A percentile compares a stretch with the other conserved stretches of the same genome.
These are phyloP conservation scores for Sula dactylatra DNA, from an alignment of 2,113 vertebrate species.

Conservation along the genomic window DNA sequence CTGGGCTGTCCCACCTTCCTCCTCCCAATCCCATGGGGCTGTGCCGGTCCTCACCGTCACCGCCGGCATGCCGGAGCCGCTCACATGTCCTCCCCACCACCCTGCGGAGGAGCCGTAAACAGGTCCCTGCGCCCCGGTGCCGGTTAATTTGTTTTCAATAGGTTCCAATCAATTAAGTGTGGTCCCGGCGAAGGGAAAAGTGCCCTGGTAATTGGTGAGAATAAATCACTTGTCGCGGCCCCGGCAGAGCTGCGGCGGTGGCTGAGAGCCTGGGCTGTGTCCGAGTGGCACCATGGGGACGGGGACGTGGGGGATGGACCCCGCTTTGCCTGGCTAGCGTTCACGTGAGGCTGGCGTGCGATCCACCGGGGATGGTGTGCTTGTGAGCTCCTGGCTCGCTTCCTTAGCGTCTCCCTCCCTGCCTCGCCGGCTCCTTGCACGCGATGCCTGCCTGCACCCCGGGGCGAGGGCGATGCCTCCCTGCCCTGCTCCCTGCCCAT, in stretches of 20 bases:
- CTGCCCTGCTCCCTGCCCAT: not conserved
- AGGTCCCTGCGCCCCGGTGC: constrained; percentile 69
- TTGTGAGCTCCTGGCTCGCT: not conserved
- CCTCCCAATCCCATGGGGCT: accelerated
- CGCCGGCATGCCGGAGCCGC: not conserved
- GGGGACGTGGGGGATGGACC: not conserved
- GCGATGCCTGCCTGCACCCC: not conserved
- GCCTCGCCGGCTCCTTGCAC: not conserved
- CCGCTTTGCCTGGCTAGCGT: accelerated
- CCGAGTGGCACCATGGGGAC: not conserved
- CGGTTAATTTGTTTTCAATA: constrained; percentile 88
- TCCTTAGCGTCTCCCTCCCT: not conserved
- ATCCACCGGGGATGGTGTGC: not conserved
- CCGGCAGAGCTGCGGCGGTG: not conserved
- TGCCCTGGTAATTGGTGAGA: constrained; percentile 77
- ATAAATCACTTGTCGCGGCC: constrained; percentile 75
- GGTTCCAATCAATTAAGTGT: constrained; percentile 82
- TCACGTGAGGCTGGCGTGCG: accelerated
- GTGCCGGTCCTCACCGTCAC: not conserved
- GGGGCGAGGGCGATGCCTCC: not conserved
- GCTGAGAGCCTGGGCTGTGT: not conserved
- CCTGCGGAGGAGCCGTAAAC: constrained; percentile 55
- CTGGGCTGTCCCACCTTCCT: not conserved
- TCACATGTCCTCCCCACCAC: not conserved
- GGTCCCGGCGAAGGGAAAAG: constrained; percentile 71